Conservation (phyloP, 1,140 invertebrate species). For the Littorina saxatilis region DNA sequence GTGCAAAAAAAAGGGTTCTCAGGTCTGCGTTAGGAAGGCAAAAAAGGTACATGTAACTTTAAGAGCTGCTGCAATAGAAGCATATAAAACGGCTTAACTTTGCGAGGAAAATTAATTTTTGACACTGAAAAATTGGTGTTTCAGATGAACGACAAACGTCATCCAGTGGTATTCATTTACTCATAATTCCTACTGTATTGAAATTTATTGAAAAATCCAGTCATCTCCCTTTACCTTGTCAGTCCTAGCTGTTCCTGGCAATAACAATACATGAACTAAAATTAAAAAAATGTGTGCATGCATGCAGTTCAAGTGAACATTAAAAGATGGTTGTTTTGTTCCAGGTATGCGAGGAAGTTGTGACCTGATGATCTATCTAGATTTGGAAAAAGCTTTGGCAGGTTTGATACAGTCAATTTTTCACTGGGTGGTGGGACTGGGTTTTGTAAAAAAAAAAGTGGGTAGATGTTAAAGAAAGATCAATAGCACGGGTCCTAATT, state of each 20-base stretch:
- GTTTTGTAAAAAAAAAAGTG: not conserved
- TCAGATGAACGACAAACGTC: not conserved
- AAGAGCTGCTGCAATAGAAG: no score
- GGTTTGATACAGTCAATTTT: constrained; percentile 59
- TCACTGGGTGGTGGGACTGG: not conserved
- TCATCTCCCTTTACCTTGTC: no score
- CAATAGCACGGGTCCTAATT: no score
- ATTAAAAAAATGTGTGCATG: not conserved
- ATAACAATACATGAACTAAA: not conserved
- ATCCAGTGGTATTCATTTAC: not conserved
- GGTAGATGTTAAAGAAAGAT: no score
- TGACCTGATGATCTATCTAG: constrained; percentile 84
- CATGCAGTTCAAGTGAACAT: not conserved
- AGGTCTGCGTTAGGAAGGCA: no score
- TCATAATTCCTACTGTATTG: no score
- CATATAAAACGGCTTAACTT: not conserved
- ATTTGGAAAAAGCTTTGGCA: constrained; percentile 80
- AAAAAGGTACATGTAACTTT: no score
- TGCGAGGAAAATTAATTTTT: not conserved
- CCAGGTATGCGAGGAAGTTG: constrained; percentile 72
- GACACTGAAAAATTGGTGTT: no score
- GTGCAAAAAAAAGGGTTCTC: no score
- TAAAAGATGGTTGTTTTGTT: not conserved
- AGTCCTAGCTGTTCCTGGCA: no score
- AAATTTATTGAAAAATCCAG: no score